Evolutionary conservation across 1,140 invertebrate species (phyloP).

Genomic region (Drosophila melanogaster): DNA sequence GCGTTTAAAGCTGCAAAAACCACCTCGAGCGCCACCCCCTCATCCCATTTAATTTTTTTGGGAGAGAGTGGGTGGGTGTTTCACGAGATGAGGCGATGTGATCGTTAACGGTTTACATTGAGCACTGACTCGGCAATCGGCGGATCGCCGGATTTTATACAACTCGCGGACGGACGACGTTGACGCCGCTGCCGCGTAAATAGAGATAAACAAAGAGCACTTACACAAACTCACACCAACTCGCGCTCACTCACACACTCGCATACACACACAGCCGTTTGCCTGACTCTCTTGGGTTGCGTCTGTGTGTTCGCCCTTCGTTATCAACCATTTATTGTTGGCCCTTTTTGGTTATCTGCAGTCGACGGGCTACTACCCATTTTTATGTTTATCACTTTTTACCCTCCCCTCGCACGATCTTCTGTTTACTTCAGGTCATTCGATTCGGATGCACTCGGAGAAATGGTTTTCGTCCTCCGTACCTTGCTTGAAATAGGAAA

Average conservation of each 20-base stretch:
- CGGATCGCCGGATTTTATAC: constrained; percentile 57
- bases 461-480: neutral
- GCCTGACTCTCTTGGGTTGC: constrained; percentile 6
- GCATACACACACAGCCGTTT: neutral
- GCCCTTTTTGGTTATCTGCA: constrained; percentile 48
- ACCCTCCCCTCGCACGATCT: constrained; percentile 24
- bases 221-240: constrained; percentile 4
- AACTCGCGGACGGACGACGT: constrained; percentile 26
- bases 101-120: constrained; percentile 48
- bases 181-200: constrained; percentile 45
- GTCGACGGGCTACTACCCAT: constrained; percentile 51
- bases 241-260: neutral
- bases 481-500: neutral
- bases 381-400: constrained; percentile 60
- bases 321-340: constrained; percentile 50
- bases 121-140: constrained; percentile 54
- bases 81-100: constrained; percentile 48
- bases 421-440: constrained; percentile 54
- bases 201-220: constrained; percentile 55
- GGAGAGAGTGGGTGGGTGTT: constrained; percentile 1
- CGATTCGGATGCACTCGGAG: constrained; percentile 11
- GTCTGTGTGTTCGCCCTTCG: constrained; percentile 21
- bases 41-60: neutral
- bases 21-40: constrained; percentile 6
- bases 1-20: constrained; percentile 63